phyloP scores from a whole-genome alignment of 2,888 invertebrate genomes.

The Drosophila neotestacea region DNA sequence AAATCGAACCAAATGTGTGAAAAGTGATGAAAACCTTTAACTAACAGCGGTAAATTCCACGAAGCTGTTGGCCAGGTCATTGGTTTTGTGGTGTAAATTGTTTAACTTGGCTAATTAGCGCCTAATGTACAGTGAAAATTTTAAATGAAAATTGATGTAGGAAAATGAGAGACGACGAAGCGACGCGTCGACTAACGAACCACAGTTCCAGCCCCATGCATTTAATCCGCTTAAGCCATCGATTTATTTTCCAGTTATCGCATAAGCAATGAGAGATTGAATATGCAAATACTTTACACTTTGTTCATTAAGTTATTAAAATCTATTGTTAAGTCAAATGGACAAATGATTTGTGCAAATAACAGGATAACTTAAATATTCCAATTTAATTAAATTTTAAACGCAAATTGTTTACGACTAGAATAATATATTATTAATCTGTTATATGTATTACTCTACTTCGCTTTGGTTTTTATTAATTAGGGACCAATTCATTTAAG shows the following conservation, averaged over 20 bases:
- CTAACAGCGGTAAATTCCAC: slow-evolving; percentile 25
- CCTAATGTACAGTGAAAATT: slow-evolving; percentile 36
- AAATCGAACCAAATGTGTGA: slow-evolving; percentile 7
- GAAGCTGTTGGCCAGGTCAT: slow-evolving; percentile 24
- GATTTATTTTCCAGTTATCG: slow-evolving; percentile 51
- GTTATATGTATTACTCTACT: too few relatives aligned
- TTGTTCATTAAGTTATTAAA: slow-evolving; percentile 20
- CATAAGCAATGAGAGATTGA: slow-evolving; percentile 31
- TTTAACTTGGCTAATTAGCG: slow-evolving; percentile 45
- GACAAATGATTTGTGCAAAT: slow-evolving; percentile 6
- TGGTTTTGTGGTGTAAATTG: slow-evolving; percentile 25
- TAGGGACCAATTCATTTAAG: too few relatives aligned
- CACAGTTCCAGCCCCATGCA: neutral
- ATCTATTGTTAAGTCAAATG: slow-evolving; percentile 17
- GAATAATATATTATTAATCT: neutral
- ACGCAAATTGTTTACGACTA: neutral
- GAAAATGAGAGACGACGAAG: slow-evolving; percentile 22
- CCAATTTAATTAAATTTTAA: neutral
- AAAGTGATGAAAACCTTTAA: slow-evolving; percentile 18
- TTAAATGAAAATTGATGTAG: slow-evolving; percentile 63
- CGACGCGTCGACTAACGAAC: neutral
- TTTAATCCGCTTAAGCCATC: slow-evolving; percentile 54
- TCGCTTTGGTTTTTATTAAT: neutral
- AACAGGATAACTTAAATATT: neutral
- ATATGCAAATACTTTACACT: slow-evolving; percentile 8